Evolutionary conservation across 2,113 vertebrate genomes (phyloP), one percentile per base, ranked within the genome.

Genomic region (Gila orcuttii): DNA sequence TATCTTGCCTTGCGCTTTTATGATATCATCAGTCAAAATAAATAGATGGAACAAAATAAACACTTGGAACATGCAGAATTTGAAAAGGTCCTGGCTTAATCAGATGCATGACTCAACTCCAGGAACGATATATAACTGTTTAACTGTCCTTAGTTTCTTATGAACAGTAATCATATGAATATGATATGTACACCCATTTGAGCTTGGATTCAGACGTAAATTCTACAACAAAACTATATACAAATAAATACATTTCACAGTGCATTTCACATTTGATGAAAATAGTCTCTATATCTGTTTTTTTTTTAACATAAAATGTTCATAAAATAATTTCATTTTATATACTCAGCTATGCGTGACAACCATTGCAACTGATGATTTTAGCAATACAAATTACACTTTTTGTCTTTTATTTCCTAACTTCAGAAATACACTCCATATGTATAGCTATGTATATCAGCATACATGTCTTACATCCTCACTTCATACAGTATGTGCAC

Each of bases 191-290:
- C 84, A 87, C 75, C 59, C 55, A 80, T 84, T 80, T 80, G 12
- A 79, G 73, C 79, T 66, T 59, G 45, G 59, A 42, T 55, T 73
- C 21, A 50, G 68, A 87, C 8, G 33, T 80, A 39, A 36, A 79
- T 47, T 50, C 80, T 28, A 57, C 1, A 83, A 85, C 59, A 52
- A 64, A 50, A 52, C 10, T 82, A 62, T 81, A 68, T 33, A 86
- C 50, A 79, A 82, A 86, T 71, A 74, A 84, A 86, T 84, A 80
- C 62, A 87, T 87, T 86, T 90, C 87, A 89, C 90, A 90, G 87
- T 91, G 89, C 79, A 85, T 57, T 57, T 57, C 55, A 57, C 55
- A 39, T 84, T 78, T 78, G 75, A 89, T 83, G 81, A 83, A 87
- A 86, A 82, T 71, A 52, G 64, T 75, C 68, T 77, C 23, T 36